Conservation (phyloP, 2,113 vertebrate species). For the Dermatemys mawii region DNA sequence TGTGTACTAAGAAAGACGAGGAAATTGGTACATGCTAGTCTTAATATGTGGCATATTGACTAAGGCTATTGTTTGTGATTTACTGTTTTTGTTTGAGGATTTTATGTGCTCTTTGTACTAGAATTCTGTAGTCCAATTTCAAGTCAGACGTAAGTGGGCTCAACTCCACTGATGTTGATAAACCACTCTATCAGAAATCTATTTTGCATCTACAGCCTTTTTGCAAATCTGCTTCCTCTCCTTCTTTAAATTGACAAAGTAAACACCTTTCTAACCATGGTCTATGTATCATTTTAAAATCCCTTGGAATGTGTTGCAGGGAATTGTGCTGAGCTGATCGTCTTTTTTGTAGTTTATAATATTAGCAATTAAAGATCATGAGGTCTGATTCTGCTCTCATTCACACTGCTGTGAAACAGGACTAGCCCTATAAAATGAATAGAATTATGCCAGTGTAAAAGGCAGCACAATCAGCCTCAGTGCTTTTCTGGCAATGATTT, state of each 20-base stretch:
- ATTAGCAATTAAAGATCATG: not conserved
- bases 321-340: not conserved
- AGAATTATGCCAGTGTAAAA: not conserved
- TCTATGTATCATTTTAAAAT: not conserved
- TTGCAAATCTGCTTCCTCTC: not conserved
- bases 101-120: not conserved
- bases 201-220: not conserved
- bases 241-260: not conserved
- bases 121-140: not conserved
- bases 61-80: not conserved
- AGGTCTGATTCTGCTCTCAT: not conserved
- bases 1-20: not conserved
- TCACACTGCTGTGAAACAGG: not conserved
- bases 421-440: not conserved
- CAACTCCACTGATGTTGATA: not conserved
- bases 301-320: not conserved
- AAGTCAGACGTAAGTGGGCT: not conserved
- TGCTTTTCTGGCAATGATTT: conserved; percentile 24
- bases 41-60: not conserved
- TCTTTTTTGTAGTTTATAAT: not conserved
- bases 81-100: rapidly evolving
- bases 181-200: too few relatives aligned
- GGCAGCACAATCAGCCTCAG: not conserved
- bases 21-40: not conserved
- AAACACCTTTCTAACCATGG: not conserved